These are phyloP conservation scores for Ligdia adustata DNA, from an alignment of 2,888 invertebrate species.

Conservation along the genomic window DNA sequence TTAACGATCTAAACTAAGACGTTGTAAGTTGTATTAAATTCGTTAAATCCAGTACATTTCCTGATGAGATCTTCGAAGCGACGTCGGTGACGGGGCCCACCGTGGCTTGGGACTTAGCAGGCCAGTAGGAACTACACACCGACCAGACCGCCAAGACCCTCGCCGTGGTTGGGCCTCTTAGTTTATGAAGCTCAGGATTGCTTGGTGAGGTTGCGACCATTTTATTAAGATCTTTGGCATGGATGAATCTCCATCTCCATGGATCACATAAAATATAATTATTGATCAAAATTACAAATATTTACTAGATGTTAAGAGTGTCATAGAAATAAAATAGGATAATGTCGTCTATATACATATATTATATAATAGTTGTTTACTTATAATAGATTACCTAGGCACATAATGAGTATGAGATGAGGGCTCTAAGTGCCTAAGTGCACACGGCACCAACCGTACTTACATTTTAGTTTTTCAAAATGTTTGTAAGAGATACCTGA, in stretches of 20 bases:
- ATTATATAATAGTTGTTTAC: no score
- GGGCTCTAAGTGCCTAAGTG: no score
- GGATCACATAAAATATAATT: no score
- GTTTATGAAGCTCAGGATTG: neutral
- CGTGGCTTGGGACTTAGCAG: slow-evolving; percentile 94
- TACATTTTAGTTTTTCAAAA: no score
- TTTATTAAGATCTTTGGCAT: neutral
- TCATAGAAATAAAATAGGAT: no score
- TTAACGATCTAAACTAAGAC: slow-evolving; percentile 18
- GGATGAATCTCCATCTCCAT: neutral
- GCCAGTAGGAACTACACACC: slow-evolving; percentile 88
- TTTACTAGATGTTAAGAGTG: no score
- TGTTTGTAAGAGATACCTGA: no score
- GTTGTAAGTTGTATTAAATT: slow-evolving; percentile 10
- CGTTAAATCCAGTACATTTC: slow-evolving; percentile 18
- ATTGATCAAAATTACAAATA: no score
- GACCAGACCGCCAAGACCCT: slow-evolving; percentile 91
- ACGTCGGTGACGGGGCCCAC: slow-evolving; percentile 45
- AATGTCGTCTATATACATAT: no score
- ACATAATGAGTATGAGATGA: no score
- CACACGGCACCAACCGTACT: no score
- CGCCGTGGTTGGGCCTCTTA: slow-evolving; percentile 57
- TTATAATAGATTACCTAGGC: no score
- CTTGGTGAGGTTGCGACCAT: neutral
- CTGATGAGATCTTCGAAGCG: slow-evolving; percentile 21